A percentile compares a stretch with the other conserved stretches of the same genome.
Evolutionary conservation across 2,888 invertebrate species (phyloP).

Genomic region (Ommatoiulus sabulosus): DNA sequence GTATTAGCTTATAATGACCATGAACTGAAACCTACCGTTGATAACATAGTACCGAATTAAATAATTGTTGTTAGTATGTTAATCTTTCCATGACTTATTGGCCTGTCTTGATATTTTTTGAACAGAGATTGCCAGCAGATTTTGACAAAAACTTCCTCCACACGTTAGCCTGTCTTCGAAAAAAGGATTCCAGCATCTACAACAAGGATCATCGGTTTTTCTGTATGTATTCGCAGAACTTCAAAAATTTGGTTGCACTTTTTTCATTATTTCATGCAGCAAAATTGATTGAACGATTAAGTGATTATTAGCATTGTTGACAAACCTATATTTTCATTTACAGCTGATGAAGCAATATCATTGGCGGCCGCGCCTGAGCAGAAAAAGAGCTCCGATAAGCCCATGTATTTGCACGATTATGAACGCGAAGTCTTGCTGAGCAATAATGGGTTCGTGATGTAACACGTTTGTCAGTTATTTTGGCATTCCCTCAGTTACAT

Average conservation of each 20-base stretch:
- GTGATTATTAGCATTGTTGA: conserved; percentile 61
- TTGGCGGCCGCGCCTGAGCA: conserved; percentile 64
- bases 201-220: conserved; percentile 81
- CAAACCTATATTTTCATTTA: conserved; percentile 52
- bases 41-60: no score
- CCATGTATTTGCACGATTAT: conserved; percentile 81
- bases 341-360: not conserved
- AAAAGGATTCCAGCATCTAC: conserved; percentile 90
- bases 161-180: conserved; percentile 86
- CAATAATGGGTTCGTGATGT: conserved; percentile 64
- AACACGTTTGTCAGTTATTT: not conserved
- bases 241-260: no score
- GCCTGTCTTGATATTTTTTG: not conserved
- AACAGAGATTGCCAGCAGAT: conserved; percentile 74
- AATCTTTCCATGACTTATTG: no score
- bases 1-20: no score
- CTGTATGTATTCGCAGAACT: conserved; percentile 66
- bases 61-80: no score
- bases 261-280: no score
- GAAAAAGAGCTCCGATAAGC: conserved; percentile 70
- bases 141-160: conserved; percentile 89
- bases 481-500: not conserved
- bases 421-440: conserved; percentile 81
- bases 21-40: no score
- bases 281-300: not conserved